phyloP scores from a whole-genome alignment of 2,888 invertebrate genomes.

The Falcaria lacertinaria region DNA sequence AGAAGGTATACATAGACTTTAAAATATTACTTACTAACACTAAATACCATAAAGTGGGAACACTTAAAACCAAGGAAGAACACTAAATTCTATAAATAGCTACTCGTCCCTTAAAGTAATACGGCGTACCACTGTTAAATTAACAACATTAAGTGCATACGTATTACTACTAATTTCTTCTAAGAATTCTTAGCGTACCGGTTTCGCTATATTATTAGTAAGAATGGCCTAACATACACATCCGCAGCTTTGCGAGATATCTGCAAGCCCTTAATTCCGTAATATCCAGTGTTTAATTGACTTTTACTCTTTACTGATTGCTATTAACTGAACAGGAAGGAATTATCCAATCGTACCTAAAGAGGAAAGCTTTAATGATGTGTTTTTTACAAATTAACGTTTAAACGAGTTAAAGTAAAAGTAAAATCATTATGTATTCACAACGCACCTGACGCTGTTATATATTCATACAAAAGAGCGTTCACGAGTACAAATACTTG shows the following conservation, averaged over 20 bases:
- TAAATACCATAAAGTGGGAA: too few relatives aligned
- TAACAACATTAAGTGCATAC: too few relatives aligned
- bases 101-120: too few relatives aligned
- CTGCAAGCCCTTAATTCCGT: conserved; percentile 27
- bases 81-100: too few relatives aligned
- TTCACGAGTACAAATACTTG: neutral
- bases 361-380: neutral
- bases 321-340: conserved; percentile 51
- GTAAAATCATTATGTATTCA: neutral
- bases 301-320: conserved; percentile 56
- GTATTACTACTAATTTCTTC: too few relatives aligned
- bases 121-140: too few relatives aligned
- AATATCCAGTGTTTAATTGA: conserved; percentile 44
- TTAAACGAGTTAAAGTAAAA: neutral
- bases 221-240: conserved; percentile 5
- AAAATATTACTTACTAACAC: too few relatives aligned
- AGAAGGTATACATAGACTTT: too few relatives aligned
- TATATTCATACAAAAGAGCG: neutral
- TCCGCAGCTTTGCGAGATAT: conserved; percentile 23
- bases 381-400: neutral
- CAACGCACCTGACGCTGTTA: neutral
- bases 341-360: conserved; percentile 45
- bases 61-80: too few relatives aligned
- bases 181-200: too few relatives aligned
- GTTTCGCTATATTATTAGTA: too few relatives aligned